Evolutionary conservation across 2,113 vertebrate genomes (phyloP).

Genomic region (Podilymbus podiceps): DNA sequence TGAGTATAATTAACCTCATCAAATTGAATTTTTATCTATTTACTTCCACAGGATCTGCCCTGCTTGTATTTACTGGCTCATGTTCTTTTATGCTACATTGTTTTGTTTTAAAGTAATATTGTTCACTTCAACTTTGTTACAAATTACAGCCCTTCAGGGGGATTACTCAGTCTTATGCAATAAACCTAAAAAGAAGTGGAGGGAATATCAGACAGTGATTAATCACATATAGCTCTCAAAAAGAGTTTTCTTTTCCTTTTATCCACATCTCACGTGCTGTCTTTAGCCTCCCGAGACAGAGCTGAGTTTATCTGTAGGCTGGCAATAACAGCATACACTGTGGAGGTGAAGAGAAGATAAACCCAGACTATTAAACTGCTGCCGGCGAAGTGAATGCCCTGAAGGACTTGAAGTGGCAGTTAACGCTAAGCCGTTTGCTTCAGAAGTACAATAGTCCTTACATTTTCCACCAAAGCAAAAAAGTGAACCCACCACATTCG

Average conservation of each 20-base stretch:
- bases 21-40: constrained; percentile 54
- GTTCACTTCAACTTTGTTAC: constrained; percentile 27
- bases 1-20: constrained; percentile 42
- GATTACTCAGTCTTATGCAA: constrained; percentile 13
- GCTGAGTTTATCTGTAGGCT: constrained; percentile 39
- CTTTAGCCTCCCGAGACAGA: constrained; percentile 25
- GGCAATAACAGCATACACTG: background rate
- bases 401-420: background rate
- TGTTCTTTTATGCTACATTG: background rate
- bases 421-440: background rate
- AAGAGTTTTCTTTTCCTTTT: background rate
- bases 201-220: constrained; percentile 31
- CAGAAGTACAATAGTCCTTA: background rate
- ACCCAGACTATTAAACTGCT: constrained; percentile 44
- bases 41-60: constrained; percentile 11
- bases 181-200: constrained; percentile 17
- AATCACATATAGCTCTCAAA: constrained; percentile 32
- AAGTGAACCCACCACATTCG: background rate
- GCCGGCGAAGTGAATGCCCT: constrained; percentile 4
- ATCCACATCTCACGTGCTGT: background rate
- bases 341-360: constrained; percentile 50
- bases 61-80: constrained; percentile 17
- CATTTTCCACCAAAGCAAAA: background rate
- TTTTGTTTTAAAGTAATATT: constrained; percentile 27
- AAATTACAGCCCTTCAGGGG: constrained; percentile 29